Evolutionary conservation across 2,888 invertebrate genomes (phyloP).

Genomic region (Galeruca laticollis): DNA sequence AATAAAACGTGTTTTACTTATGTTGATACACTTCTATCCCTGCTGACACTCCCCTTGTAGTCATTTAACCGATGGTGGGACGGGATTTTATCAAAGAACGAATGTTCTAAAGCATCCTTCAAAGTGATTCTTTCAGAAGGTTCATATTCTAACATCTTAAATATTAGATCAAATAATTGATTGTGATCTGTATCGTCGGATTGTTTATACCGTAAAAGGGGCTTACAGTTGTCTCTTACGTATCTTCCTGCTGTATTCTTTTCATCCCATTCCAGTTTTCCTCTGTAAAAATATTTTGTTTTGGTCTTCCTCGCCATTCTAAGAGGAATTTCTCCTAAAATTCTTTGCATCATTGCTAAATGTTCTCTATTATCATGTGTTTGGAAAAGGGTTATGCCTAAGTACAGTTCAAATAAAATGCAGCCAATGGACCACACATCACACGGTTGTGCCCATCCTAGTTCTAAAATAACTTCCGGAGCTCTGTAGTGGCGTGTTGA

Average conservation of each 20-base stretch:
- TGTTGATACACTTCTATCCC: constrained; percentile 23
- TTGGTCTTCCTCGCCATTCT: constrained; percentile 91
- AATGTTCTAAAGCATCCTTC: constrained; percentile 89
- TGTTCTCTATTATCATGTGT: constrained; percentile 99
- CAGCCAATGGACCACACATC: constrained; percentile 99
- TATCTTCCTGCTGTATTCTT: constrained; percentile 97
- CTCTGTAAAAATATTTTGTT: constrained; percentile 98
- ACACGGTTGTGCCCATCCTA: constrained; percentile 99
- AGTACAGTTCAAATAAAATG: constrained; percentile 98
- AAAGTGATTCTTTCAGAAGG: constrained; percentile 91
- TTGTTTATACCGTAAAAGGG: constrained; percentile 89
- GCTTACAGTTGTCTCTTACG: constrained; percentile 98
- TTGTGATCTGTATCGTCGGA: constrained; percentile 91
- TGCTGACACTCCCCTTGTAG: constrained; percentile 31
- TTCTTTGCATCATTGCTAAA: constrained; percentile 99
- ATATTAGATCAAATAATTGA: constrained; percentile 93
- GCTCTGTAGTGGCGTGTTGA: constrained; percentile 99
- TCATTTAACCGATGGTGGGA: constrained; percentile 80
- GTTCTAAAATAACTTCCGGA: constrained; percentile 99
- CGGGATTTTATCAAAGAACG: constrained; percentile 92
- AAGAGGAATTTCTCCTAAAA: constrained; percentile 95
- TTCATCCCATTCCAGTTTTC: constrained; percentile 98
- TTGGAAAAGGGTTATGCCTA: constrained; percentile 98
- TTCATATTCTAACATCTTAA: constrained; percentile 97
- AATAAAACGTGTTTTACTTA: constrained; percentile 16